Base-by-base conservation (phyloP, 2,797 vertebrate species). In the Leptodactylus fallax region DNA sequence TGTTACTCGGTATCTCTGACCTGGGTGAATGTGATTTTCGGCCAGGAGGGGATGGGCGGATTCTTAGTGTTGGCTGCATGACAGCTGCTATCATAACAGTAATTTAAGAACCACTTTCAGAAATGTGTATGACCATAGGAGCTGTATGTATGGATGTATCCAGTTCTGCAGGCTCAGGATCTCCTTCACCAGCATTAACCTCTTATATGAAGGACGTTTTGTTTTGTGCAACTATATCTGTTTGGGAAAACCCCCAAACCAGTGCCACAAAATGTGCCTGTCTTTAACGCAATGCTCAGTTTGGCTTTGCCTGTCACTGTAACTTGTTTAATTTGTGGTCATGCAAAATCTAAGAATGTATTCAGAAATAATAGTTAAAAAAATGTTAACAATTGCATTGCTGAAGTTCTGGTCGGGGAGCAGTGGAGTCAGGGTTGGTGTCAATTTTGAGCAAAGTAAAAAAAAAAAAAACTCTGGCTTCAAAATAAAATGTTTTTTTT, bases 71-170 rank as follows among this genome's bases (percentile, higher is more conserved):
- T 58, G 63, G 77, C 47, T 14, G 23, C 49, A n/a, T 45, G 77
- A 86, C 85, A 86, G 85, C 85, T 86, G 85, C 60, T n/a, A 45
- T 71, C 21, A 69, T 23, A 71, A n/a, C 84, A 69, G 76, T 65
- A 86, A 69, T 67, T 9, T 79, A 79, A 86, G 76, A 79, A 49
- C 11, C n/a, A 5, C 49, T 77, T 63, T 77, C 27, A 76, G 83
- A n/a, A 36, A 74, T 58, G 25, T 55, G 23, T 21, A n/a, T 53
- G 27, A 49, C 17, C 51, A 53, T 83, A n/a, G 13, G 25, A 27
- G 65, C 80, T 49, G 61, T 45, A 81, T 81, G 61, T 51, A 67
- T 74, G 71, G 71, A 58, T 45, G 67, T 53, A 7, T 82, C 81
- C 8, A 19, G 23, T 83, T 71, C 81, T 83, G 65, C 49, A 27